phyloP scores from a whole-genome alignment of 2,888 invertebrate species.

The Luperina nickerlii region DNA sequence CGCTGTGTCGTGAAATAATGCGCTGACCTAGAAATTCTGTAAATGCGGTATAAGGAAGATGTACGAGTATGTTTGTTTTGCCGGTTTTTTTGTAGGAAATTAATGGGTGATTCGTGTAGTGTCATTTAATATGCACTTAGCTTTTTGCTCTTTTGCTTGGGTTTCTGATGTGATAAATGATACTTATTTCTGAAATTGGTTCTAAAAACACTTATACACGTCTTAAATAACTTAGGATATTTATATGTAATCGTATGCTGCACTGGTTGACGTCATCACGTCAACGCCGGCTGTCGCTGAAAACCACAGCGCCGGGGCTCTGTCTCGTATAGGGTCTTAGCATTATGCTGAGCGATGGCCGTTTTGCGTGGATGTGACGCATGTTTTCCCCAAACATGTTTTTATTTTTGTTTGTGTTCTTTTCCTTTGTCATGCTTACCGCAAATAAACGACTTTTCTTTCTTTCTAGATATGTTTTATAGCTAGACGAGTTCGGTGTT shows the following conservation, averaged over 20 bases:
- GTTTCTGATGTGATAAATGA: background rate
- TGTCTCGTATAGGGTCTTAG: no score
- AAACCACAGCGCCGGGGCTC: no score
- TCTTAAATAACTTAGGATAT: background rate
- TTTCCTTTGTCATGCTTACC: no score
- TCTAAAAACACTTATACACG: background rate
- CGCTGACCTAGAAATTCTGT: constrained; percentile 59
- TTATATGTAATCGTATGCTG: no score
- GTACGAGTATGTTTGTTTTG: constrained; percentile 31
- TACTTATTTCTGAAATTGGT: background rate
- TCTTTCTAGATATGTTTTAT: background rate
- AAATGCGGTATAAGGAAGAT: constrained; percentile 48
- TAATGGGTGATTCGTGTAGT: constrained; percentile 11
- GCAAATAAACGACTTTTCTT: no score
- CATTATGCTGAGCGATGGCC: no score
- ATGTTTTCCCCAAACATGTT: no score
- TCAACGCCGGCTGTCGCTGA: no score
- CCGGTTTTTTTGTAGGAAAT: constrained; percentile 45
- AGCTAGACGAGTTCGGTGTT: background rate
- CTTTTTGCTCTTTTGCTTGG: background rate
- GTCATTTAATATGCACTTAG: constrained; percentile 9
- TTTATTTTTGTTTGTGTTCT: no score
- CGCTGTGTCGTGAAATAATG: constrained; percentile 36
- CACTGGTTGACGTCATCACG: no score
- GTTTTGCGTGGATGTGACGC: no score